Conservation (phyloP, 92 coral and sea anemone species). For the Isaurus tuberculatus region DNA sequence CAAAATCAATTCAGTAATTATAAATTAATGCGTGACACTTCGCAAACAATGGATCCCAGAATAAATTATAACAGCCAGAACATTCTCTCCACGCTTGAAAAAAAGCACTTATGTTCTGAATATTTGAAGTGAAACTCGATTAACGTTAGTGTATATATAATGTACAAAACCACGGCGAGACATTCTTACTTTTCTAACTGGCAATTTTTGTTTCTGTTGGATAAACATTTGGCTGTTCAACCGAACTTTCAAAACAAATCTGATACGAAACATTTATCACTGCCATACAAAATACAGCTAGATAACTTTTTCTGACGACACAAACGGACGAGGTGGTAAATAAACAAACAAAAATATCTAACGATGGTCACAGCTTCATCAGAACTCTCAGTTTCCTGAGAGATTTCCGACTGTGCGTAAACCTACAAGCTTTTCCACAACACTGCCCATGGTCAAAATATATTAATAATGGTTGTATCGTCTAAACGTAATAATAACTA, state of each 20-base stretch:
- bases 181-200: background rate
- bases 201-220: background rate
- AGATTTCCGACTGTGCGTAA: background rate
- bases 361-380: background rate
- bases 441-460: background rate
- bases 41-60: slow-evolving; percentile 14
- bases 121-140: background rate
- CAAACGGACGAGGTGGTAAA: background rate
- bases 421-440: background rate
- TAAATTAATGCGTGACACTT: slow-evolving; percentile 34
- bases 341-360: background rate
- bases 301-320: background rate
- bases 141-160: background rate
- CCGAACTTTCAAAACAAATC: background rate
- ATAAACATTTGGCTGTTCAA: background rate
- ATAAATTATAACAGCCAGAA: slow-evolving; percentile 25
- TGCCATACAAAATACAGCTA: background rate
- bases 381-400: background rate
- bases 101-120: background rate
- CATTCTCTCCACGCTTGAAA: slow-evolving; percentile 14
- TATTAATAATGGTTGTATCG: background rate
- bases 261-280: background rate
- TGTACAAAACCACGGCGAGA: background rate
- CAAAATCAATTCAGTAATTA: slow-evolving; percentile 26
- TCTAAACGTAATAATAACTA: background rate